These are phyloP conservation scores for Psococerastis gibbosa DNA, from an alignment of 2,888 invertebrate genomes.

Conservation along the genomic window DNA sequence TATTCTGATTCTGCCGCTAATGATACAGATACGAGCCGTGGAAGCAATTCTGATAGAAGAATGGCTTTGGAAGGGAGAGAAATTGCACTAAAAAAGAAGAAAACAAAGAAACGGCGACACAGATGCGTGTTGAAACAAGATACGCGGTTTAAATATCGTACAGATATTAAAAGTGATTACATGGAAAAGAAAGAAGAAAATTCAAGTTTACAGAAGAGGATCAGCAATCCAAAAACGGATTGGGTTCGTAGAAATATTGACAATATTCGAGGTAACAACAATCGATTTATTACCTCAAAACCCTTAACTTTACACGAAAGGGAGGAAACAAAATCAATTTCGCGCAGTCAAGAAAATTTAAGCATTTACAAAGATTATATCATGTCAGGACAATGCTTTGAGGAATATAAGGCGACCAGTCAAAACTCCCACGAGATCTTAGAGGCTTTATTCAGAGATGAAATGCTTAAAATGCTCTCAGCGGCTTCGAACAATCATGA, in stretches of 20 bases:
- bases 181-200: not conserved
- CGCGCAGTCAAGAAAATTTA: not conserved
- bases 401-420: not conserved
- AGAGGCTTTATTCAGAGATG: not conserved
- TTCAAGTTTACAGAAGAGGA: not conserved
- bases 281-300: not conserved
- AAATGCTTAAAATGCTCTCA: slow-evolving; percentile 1
- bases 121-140: no score
- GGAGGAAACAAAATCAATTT: not conserved
- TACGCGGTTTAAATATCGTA: not conserved
- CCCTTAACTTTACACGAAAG: not conserved
- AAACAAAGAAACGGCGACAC: not conserved
- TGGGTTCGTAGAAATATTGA: slow-evolving; percentile 1
- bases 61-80: slow-evolving; percentile 8
- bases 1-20: not conserved
- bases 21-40: not conserved
- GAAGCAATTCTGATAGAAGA: not conserved
- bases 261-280: not conserved
- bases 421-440: not conserved
- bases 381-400: not conserved
- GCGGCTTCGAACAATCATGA: no score
- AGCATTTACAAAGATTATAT: not conserved
- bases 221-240: not conserved
- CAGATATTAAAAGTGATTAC: not conserved
- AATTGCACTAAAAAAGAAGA: slow-evolving; percentile 7